Percentiles rank a stretch among this genome's conserved stretches.
phyloP scores from a whole-genome alignment of 2,888 invertebrate species.

The Ormyrus thymus region DNA sequence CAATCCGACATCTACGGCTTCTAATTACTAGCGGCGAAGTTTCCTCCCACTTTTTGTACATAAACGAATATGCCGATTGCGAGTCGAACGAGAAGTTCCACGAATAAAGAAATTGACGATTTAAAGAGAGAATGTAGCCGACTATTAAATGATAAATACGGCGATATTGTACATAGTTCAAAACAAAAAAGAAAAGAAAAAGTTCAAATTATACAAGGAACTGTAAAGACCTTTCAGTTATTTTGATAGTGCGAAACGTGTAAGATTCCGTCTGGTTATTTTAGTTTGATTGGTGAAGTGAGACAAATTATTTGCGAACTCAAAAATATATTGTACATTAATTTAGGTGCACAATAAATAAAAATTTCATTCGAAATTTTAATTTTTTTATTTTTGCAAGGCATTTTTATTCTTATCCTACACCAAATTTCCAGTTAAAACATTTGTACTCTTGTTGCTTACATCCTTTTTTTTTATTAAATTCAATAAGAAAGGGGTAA shows the following conservation, averaged over 20 bases:
- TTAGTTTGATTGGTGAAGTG: slow-evolving; percentile 27
- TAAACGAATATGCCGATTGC: slow-evolving; percentile 56
- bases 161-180: slow-evolving; percentile 42
- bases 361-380: slow-evolving; percentile 20
- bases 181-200: background rate
- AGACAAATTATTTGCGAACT: slow-evolving; percentile 27
- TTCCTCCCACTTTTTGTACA: slow-evolving; percentile 65
- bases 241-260: background rate
- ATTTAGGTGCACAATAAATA: slow-evolving; percentile 41
- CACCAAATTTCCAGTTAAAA: no score
- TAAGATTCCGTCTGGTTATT: no score
- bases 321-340: slow-evolving; percentile 42
- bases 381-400: no score
- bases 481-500: no score
- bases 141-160: slow-evolving; percentile 19
- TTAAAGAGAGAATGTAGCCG: slow-evolving; percentile 18
- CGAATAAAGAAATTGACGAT: slow-evolving; percentile 42
- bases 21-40: slow-evolving; percentile 64
- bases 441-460: no score
- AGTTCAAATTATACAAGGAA: background rate
- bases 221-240: slow-evolving; percentile 4
- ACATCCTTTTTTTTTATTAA: no score
- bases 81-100: slow-evolving; percentile 48
- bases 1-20: slow-evolving; percentile 58
- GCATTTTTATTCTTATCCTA: no score